These are phyloP conservation scores for Tylochromis polylepis DNA, from an alignment of 2,113 vertebrate genomes.

Conservation along the genomic window DNA sequence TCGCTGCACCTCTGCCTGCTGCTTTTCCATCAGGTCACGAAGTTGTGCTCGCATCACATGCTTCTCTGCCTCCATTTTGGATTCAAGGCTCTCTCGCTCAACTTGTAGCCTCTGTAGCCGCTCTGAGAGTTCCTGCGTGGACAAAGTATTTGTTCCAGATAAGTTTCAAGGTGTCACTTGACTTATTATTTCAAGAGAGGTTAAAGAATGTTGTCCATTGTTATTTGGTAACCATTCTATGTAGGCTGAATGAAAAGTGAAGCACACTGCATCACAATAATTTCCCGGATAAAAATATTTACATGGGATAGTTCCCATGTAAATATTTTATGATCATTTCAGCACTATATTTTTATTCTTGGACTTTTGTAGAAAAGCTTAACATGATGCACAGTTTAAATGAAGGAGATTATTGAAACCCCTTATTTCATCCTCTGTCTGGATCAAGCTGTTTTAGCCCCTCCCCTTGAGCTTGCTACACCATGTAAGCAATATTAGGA, in stretches of 20 bases:
- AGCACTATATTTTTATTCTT: not conserved
- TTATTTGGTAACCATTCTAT: no score
- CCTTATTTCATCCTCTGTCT: not conserved
- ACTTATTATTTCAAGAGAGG: not conserved
- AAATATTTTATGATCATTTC: not conserved
- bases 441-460: not conserved
- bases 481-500: not conserved
- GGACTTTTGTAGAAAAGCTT: not conserved
- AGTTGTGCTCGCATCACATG: constrained; percentile 89
- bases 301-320: no score
- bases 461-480: not conserved
- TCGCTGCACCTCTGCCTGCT: constrained; percentile 74
- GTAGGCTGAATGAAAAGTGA: not conserved
- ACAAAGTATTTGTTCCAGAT: not conserved
- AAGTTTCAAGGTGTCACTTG: not conserved
- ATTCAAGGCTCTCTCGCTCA: constrained; percentile 83
- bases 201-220: accelerated
- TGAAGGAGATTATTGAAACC: not conserved
- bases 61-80: constrained; percentile 87
- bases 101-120: constrained; percentile 72
- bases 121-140: constrained; percentile 76
- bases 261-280: not conserved
- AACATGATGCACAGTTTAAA: not conserved
- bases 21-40: constrained; percentile 85
- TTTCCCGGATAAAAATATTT: not conserved